A percentile compares a stretch with the other conserved stretches of the same genome.
Evolutionary conservation across 2,113 vertebrate species (phyloP).

Genomic region (Microtus oregoni): DNA sequence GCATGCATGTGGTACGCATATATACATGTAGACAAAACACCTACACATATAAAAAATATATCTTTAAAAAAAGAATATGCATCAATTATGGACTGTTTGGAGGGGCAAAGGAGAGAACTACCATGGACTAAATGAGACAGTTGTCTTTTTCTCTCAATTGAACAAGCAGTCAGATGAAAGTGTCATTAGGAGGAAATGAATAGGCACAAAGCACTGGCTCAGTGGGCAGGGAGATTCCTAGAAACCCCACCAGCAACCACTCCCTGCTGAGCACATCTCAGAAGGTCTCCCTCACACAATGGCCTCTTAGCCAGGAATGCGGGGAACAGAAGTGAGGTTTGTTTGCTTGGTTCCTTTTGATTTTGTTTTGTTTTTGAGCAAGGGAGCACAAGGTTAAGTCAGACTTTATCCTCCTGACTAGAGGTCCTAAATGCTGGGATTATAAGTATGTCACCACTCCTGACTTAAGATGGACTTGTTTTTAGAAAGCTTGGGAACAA

Average conservation of each 20-base stretch:
- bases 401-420: background rate
- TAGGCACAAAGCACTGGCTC: constrained; percentile 8
- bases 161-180: constrained; percentile 18
- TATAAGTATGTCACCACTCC: background rate
- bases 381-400: background rate
- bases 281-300: background rate
- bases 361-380: background rate
- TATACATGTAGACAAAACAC: background rate
- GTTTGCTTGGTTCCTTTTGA: background rate
- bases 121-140: background rate
- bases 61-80: background rate
- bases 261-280: background rate
- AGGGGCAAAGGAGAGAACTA: background rate
- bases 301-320: background rate
- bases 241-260: background rate
- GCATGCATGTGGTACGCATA: background rate
- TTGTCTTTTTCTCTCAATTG: constrained; percentile 43
- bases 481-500: background rate
- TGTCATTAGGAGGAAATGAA: constrained; percentile 63
- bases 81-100: background rate
- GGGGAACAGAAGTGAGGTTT: background rate
- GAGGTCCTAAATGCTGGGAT: background rate
- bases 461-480: background rate
- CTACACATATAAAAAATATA: background rate
- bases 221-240: background rate